Conservation (phyloP, 2,888 invertebrate genomes). For the Acrobeloides nanus region DNA sequence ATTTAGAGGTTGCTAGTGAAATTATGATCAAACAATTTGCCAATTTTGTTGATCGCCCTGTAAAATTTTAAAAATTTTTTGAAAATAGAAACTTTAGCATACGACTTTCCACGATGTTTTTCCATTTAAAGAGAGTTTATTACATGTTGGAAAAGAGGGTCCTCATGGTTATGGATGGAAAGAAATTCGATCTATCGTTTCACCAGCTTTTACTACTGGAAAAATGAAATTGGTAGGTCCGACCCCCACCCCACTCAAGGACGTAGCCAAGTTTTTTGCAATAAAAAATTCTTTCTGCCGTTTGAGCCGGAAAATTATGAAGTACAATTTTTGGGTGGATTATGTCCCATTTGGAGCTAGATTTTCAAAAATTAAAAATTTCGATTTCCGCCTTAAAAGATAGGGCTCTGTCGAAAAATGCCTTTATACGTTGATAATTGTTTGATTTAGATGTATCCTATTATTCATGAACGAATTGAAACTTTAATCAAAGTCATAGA, state of each 20-base stretch:
- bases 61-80: too few relatives aligned
- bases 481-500: slow-evolving; percentile 25
- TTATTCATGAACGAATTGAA: slow-evolving; percentile 18
- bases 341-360: too few relatives aligned
- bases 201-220: slow-evolving; percentile 66
- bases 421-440: too few relatives aligned
- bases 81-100: not conserved
- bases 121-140: slow-evolving; percentile 11
- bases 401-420: too few relatives aligned
- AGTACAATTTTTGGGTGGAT: too few relatives aligned
- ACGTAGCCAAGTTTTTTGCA: too few relatives aligned
- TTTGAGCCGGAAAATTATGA: too few relatives aligned
- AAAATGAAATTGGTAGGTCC: slow-evolving; percentile 62
- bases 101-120: slow-evolving; percentile 10
- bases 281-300: too few relatives aligned
- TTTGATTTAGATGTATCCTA: slow-evolving; percentile 20
- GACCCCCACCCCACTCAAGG: too few relatives aligned
- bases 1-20: slow-evolving; percentile 35
- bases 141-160: slow-evolving; percentile 13
- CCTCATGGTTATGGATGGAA: slow-evolving; percentile 63
- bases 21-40: slow-evolving; percentile 40
- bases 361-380: too few relatives aligned
- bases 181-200: slow-evolving; percentile 62
- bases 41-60: slow-evolving; percentile 34
- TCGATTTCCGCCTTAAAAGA: too few relatives aligned